A percentile compares a stretch with the other conserved stretches of the same genome.
Evolutionary conservation across 2,797 vertebrate genomes (phyloP).

Genomic region (Pyrocephalus nanus): DNA sequence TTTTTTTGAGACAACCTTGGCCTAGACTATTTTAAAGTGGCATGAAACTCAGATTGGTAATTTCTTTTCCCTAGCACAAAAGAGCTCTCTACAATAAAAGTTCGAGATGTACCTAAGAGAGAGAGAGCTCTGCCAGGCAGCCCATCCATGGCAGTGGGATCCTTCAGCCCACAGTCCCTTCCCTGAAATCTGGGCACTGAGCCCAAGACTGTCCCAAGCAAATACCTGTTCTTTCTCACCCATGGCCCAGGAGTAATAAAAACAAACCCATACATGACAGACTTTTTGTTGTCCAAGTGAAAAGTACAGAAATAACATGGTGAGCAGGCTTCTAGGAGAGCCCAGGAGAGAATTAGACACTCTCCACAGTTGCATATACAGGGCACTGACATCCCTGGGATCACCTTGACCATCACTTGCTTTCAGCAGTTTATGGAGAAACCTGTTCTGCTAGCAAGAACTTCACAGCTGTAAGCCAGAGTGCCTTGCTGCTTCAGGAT

Average conservation of each 20-base stretch:
- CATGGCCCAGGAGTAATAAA: background rate
- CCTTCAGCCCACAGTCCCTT: background rate
- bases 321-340: background rate
- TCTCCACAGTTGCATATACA: background rate
- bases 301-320: background rate
- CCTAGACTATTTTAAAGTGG: slow-evolving; percentile 7
- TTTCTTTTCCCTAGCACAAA: background rate
- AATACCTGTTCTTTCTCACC: background rate
- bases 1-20: slow-evolving; percentile 32
- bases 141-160: background rate
- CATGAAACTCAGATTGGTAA: background rate
- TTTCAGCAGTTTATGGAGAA: background rate
- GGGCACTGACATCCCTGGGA: background rate
- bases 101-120: background rate
- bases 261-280: background rate
- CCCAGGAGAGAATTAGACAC: background rate
- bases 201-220: background rate
- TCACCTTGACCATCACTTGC: background rate
- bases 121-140: background rate
- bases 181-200: background rate
- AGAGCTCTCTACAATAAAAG: background rate
- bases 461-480: background rate
- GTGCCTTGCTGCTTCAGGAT: background rate
- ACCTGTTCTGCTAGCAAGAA: background rate
- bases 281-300: background rate